phyloP scores from a whole-genome alignment of 2,888 invertebrate genomes.

The Drosophila subquinaria region DNA sequence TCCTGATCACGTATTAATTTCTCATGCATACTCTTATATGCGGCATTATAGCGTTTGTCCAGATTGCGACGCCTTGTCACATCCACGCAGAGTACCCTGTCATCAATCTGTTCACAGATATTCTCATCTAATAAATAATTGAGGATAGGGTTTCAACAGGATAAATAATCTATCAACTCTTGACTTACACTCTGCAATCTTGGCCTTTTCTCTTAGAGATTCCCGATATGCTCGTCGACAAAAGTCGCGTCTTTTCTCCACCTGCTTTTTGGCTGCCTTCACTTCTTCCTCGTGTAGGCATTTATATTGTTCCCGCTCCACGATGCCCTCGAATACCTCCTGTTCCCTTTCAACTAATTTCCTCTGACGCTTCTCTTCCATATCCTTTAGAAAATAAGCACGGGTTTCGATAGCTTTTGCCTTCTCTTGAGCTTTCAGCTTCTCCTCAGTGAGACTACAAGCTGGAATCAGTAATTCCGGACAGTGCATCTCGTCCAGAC shows the following conservation, averaged over 20 bases:
- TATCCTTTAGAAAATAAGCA: slow-evolving; percentile 48
- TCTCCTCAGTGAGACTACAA: slow-evolving; percentile 43
- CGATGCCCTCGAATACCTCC: slow-evolving; percentile 32
- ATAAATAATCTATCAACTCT: not conserved
- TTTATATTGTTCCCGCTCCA: slow-evolving; percentile 57
- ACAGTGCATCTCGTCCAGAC: slow-evolving; percentile 50
- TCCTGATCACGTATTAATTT: slow-evolving; percentile 14
- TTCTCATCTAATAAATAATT: slow-evolving; percentile 37
- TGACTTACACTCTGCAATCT: slow-evolving; percentile 45
- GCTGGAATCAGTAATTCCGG: slow-evolving; percentile 51
- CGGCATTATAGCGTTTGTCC: slow-evolving; percentile 25
- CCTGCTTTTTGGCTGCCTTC: slow-evolving; percentile 27
- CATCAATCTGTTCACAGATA: slow-evolving; percentile 49
- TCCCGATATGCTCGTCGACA: slow-evolving; percentile 43
- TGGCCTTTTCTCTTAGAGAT: slow-evolving; percentile 43
- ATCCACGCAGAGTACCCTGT: slow-evolving; percentile 46
- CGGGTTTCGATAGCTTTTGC: slow-evolving; percentile 38
- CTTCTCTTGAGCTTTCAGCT: slow-evolving; percentile 47
- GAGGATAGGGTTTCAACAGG: not conserved
- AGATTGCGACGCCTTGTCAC: slow-evolving; percentile 39
- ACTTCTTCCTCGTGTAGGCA: slow-evolving; percentile 53
- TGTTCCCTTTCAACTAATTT: slow-evolving; percentile 32
- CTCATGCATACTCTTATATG: slow-evolving; percentile 19
- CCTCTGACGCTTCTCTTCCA: slow-evolving; percentile 33
- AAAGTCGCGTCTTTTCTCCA: slow-evolving; percentile 32